A percentile compares a stretch with the other conserved stretches of the same genome.
Evolutionary conservation across 2,888 invertebrate species (phyloP).

Genomic region (Leptopilina myrica): DNA sequence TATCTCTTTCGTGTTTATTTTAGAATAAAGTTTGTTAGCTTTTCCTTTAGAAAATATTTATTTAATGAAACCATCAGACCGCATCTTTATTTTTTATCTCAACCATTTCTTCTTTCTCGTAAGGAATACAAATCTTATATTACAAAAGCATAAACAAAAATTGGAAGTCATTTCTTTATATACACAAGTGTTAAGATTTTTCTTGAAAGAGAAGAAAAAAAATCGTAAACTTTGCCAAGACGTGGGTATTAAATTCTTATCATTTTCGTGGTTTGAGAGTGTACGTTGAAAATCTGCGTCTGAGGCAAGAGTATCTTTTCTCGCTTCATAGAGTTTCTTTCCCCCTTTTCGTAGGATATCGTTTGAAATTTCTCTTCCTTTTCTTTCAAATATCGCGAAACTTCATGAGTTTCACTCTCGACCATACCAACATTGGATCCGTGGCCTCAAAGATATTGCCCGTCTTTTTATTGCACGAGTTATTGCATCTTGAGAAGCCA

Average conservation of each 20-base stretch:
- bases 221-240: not conserved
- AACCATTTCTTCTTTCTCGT: too few species aligned
- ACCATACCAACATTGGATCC: conserved; percentile 13
- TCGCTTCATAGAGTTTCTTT: conserved; percentile 43
- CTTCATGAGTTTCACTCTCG: conserved; percentile 54
- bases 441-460: conserved; percentile 65
- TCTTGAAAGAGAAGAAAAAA: too few species aligned
- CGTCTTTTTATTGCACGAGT: conserved; percentile 70
- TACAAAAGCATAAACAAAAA: too few species aligned
- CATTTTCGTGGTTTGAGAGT: not conserved
- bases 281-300: conserved; percentile 26
- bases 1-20: not conserved
- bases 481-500: conserved; percentile 64
- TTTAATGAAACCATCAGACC: not conserved
- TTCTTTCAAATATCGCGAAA: conserved; percentile 66
- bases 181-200: too few species aligned
- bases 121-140: too few species aligned
- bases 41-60: not conserved
- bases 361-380: conserved; percentile 46
- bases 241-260: conserved; percentile 34
- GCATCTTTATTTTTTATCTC: too few species aligned
- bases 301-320: conserved; percentile 41
- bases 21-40: conserved; percentile 3
- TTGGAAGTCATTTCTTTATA: too few species aligned
- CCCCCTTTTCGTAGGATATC: conserved; percentile 22